Base-by-base conservation (phyloP, 1,140 invertebrate species). In the Drosophila sproati region DNA sequence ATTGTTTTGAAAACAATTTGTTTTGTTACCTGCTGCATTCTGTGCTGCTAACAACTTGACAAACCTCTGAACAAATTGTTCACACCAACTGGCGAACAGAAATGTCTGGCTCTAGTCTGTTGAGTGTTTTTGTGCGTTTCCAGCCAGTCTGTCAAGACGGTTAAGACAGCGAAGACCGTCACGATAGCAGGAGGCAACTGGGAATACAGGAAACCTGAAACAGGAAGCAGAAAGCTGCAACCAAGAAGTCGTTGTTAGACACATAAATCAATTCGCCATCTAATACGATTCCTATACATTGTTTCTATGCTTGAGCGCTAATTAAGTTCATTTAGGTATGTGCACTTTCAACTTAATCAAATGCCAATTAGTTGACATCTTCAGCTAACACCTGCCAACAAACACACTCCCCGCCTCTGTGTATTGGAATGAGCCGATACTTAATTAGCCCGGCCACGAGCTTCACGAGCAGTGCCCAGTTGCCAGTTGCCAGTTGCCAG, bases 351-450 rank as follows among this genome's bases (percentile, higher is more conserved):
- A 71, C 35, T 59, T 75, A 70, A 75, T 75, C 52, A 75, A 75
- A 75, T 70, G 73, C 60, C 67, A 75, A 75, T 75, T 75, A 75
- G 47, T 32, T 59, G 67, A 59, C 73, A 71, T 32, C 52, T 57
- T 7, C 52, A 54, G 31, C 31, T 6, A 32, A 10, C 43, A 12
- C 12, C 43, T 39, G 12, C 43, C 37, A 6, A 43, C 5, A 6
- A 28, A 5, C 8, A 20, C 28, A 4, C 3, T 20, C 12, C 5
- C 8, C 56, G 0, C 3, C 1, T 10, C 4, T 12, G n/a, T 28
- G 1, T 10, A 3, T 7, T 2, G 5, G 5, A 41, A 12, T 41
- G 64, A 55, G 54, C 0, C 54, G 47, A 68, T 60, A 41, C 10
- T 54, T 73, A 67, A 73, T 73, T 73, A 67, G 69, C 47, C 57